Conservation (phyloP, 2,888 invertebrate species). For the Ceriagrion tenellum region DNA sequence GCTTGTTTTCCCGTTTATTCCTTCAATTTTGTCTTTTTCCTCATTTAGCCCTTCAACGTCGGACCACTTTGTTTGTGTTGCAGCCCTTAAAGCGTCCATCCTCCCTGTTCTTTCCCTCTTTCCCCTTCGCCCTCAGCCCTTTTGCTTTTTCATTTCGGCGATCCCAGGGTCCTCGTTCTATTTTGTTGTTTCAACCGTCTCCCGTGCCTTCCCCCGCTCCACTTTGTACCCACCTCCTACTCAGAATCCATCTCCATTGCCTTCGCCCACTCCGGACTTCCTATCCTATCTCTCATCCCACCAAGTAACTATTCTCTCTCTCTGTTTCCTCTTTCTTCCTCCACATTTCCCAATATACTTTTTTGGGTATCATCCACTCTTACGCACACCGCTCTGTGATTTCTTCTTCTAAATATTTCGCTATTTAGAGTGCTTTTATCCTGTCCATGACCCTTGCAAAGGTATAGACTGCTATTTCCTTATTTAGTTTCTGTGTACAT, state of each 20-base stretch:
- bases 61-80: constrained; percentile 17
- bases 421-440: too few relatives aligned
- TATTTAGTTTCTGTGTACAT: too few relatives aligned
- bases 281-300: neutral
- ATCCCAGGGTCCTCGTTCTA: neutral
- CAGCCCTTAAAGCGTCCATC: neutral
- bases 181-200: neutral
- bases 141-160: neutral
- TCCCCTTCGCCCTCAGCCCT: neutral
- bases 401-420: too few relatives aligned
- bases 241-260: neutral
- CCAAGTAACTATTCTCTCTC: neutral
- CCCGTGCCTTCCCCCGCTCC: neutral
- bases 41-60: constrained; percentile 17
- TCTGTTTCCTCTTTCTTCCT: too few relatives aligned
- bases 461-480: too few relatives aligned
- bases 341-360: too few relatives aligned
- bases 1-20: neutral
- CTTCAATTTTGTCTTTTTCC: neutral
- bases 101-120: neutral
- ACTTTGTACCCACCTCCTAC: neutral
- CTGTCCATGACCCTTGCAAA: too few relatives aligned
- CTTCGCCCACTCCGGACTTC: neutral
- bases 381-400: too few relatives aligned
- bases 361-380: too few relatives aligned